Evolutionary conservation across 1,140 invertebrate genomes (phyloP), one percentile per base, ranked within the genome.

Genomic region (Trichonephila inaurata): DNA sequence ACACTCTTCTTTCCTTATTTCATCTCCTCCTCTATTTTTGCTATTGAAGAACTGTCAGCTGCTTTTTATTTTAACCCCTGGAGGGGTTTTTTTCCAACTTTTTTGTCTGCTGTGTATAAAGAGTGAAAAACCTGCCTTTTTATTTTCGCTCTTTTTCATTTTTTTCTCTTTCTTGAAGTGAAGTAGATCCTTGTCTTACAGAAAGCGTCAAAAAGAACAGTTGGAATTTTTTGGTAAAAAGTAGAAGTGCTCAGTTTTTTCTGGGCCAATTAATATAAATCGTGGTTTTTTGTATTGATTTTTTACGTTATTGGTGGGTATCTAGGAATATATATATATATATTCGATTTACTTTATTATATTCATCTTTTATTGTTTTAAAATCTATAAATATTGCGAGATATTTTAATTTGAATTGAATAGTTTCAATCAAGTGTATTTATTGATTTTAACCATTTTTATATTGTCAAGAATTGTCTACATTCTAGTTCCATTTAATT

Each of bases 21-120:
- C 51, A 51, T 51, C 51, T 51, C 10, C 51, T 51, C 62, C 3
- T 2, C 24, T 24, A 21, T 62, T 28, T 28, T 87, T 62, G n/a
- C 85, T 61, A 87, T 87, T 61, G 85, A 61, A 87, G 40, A 87
- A 87, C 85, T 87, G 85, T 87, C 85, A 87, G 85, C 85, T 62
- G 85, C 24, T 62, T 87, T 62, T 87, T 61, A 51, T 83, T 83
- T 83, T 58, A 44, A 51, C 40, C 33, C 81, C 81, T 7, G 3
- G 44, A n/a, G 44, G 44, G 69, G 14, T 72, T 72, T 33, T 72
- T 72, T 72, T 33, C 4, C 0, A 24, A 58, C 5, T 24, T 83
- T 83, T 58, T 83, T 83, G 19, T 21, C 12, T 12, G 81, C 3
- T 51, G 81, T 72, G 69, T 33, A 14, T 58, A 44, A 83, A 44